A percentile compares a stretch with the other conserved stretches of the same genome.
phyloP scores from a whole-genome alignment of 2,888 invertebrate species.

The Leptinotarsa juncta region DNA sequence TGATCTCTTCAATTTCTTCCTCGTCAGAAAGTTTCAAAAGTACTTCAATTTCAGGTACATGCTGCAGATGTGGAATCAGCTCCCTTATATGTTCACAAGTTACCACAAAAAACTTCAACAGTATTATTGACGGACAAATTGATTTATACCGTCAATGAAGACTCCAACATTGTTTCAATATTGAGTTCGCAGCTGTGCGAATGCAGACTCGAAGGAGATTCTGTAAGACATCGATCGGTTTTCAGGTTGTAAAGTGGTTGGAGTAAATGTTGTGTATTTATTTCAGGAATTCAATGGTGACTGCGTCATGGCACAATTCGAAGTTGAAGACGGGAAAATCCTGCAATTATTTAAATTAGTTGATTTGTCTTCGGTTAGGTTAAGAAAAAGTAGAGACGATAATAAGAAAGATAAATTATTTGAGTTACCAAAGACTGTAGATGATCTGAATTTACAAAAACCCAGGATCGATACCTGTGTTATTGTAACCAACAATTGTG shows the following conservation, averaged over 20 bases:
- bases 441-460: constrained; percentile 66
- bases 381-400: constrained; percentile 57
- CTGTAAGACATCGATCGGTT: constrained; percentile 57
- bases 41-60: constrained; percentile 69
- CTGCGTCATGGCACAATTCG: constrained; percentile 70
- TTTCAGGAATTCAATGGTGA: constrained; percentile 71
- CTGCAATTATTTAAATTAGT: constrained; percentile 67
- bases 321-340: constrained; percentile 68
- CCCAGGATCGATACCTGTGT: constrained; percentile 71
- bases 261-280: no score
- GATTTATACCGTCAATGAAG: constrained; percentile 72
- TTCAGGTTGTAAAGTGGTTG: background rate
- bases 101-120: constrained; percentile 72
- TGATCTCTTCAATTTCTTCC: no score
- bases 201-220: constrained; percentile 67
- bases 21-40: no score
- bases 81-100: constrained; percentile 77
- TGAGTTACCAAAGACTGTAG: constrained; percentile 65
- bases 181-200: constrained; percentile 72
- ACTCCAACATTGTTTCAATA: constrained; percentile 66
- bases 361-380: constrained; percentile 61
- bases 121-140: constrained; percentile 77
- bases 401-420: constrained; percentile 58
- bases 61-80: constrained; percentile 75
- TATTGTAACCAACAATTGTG: constrained; percentile 71